Percentiles rank a stretch among this genome's conserved stretches.
phyloP scores from a whole-genome alignment of 2,888 invertebrate species.

The Cephalotes varians region DNA sequence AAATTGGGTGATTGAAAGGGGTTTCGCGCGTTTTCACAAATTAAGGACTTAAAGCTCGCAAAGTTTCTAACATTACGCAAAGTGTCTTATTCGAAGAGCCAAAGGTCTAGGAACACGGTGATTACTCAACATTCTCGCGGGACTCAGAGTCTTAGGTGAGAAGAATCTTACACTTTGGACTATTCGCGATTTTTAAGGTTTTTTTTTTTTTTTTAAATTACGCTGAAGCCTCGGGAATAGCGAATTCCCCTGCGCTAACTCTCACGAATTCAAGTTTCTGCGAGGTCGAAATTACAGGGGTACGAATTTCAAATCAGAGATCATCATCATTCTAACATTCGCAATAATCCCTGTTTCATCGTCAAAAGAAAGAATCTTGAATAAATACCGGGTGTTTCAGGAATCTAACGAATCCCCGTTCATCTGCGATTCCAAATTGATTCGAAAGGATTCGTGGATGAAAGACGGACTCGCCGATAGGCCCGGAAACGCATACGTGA shows the following conservation, averaged over 20 bases:
- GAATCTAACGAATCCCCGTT: background rate
- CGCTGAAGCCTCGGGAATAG: background rate
- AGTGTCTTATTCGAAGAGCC: slow-evolving; percentile 5
- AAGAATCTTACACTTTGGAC: background rate
- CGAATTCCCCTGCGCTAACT: background rate
- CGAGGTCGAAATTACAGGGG: background rate
- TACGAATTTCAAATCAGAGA: slow-evolving; percentile 21
- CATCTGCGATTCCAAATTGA: slow-evolving; percentile 5
- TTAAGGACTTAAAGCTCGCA: slow-evolving; percentile 2
- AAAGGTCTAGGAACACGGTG: background rate
- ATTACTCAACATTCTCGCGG: background rate
- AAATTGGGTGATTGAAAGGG: background rate
- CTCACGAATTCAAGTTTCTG: background rate
- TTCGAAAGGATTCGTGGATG: background rate
- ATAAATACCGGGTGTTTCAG: background rate
- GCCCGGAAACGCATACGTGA: background rate
- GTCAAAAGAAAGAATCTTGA: background rate
- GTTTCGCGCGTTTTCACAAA: background rate
- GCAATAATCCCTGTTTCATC: background rate
- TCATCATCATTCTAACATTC: background rate
- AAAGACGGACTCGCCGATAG: background rate
- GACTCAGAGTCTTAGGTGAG: background rate
- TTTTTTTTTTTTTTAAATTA: background rate
- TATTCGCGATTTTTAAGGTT: slow-evolving; percentile 12
- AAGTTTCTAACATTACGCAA: slow-evolving; percentile 6